Base-by-base conservation (phyloP, 2,888 invertebrate genomes). In the Heliothis peltigera region DNA sequence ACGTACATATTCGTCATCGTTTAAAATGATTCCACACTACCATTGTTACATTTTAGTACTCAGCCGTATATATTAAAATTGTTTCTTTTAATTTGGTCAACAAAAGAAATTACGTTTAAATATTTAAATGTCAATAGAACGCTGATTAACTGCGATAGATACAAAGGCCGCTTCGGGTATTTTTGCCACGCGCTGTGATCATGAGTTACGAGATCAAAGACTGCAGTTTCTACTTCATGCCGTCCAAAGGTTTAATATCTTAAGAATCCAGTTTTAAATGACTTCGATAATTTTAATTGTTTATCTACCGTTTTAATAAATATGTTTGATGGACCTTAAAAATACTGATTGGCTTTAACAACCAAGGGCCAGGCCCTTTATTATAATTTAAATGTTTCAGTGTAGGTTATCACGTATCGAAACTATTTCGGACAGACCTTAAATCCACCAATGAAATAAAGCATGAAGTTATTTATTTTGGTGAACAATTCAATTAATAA, bases 51-150 rank as follows among this genome's bases (percentile, higher is more conserved):
- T 74, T 67, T 68, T 7, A 28, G n/a, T n/a, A n/a, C n/a, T n/a
- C n/a, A 39, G 12, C 17, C 28, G n/a, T 19, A 7, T 42, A 22
- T 57, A 56, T 55, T 66, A 4, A 52, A 74, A 69, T 25, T 54
- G 17, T n/a, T 17, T 74, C 42, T 67, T 70, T 52, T 57, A 25
- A 44, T 53, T 68, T 57, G 51, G 10, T 8, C 44, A 69, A 59
- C 19, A 58, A 59, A 58, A 25, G 15, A 35, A 51, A 22, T n/a
- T 22, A 28, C 2, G 46, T 25, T 8, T n/a, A 22, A 69, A 69
- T 68, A 52, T 75, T 58, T 43, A 60, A 43, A 17, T 3, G 35
- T 58, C 35, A 52, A 22, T 18, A 28, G n/a, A 35, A 17, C 15
- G 19, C 47, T 35, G 12, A 51, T 25, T 25, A 46, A 25, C 5